Conservation (phyloP, 2,888 invertebrate species). For the Rhamphomyia laevipes region DNA sequence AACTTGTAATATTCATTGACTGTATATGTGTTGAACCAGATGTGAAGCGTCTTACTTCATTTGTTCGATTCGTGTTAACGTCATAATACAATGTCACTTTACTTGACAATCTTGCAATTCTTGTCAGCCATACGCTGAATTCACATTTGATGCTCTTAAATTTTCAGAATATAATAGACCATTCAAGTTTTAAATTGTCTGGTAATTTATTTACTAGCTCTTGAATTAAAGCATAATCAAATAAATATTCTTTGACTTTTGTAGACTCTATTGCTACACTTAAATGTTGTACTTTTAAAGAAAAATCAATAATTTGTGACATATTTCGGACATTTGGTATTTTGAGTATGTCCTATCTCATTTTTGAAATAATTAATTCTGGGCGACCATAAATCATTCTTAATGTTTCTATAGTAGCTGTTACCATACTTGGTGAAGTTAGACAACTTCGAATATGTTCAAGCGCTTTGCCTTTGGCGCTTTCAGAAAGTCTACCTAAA, state of each 20-base stretch:
- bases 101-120: too few species aligned
- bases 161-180: constrained; percentile 7
- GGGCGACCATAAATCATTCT: constrained; percentile 5
- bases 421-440: not conserved
- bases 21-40: too few species aligned
- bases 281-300: constrained; percentile 11
- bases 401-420: not conserved
- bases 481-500: not conserved
- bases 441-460: constrained; percentile 2
- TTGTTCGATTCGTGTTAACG: too few species aligned
- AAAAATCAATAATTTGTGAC: not conserved
- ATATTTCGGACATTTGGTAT: not conserved
- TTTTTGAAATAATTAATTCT: not conserved
- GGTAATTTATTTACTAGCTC: constrained; percentile 13
- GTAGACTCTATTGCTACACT: constrained; percentile 11
- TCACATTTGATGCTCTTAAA: too few species aligned
- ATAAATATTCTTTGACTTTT: constrained; percentile 9
- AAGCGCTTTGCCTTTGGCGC: constrained; percentile 4
- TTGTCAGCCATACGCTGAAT: too few species aligned
- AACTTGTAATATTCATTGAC: too few species aligned
- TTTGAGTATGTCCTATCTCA: constrained; percentile 1
- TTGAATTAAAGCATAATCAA: constrained; percentile 10
- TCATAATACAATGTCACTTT: too few species aligned
- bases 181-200: constrained; percentile 11
- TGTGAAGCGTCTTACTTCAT: too few species aligned